These are phyloP conservation scores for Brachionus calyciflorus DNA, from an alignment of 1,140 invertebrate species.

Conservation along the genomic window DNA sequence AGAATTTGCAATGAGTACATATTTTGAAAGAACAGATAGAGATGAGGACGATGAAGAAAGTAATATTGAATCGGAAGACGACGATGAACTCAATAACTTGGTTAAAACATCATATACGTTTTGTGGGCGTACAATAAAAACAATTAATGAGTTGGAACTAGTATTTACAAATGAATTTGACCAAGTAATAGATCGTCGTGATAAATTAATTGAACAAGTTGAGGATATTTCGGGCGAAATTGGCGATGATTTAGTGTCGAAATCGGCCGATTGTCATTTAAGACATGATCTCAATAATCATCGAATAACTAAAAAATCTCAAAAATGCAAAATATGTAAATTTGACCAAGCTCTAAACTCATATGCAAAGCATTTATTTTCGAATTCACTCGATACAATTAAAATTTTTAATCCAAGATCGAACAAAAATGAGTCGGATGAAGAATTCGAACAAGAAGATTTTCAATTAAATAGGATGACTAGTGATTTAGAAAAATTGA, in stretches of 20 bases:
- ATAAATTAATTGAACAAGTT: slow-evolving; percentile 56
- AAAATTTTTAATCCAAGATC: slow-evolving; percentile 53
- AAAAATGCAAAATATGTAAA: slow-evolving; percentile 62
- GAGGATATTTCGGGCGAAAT: slow-evolving; percentile 54
- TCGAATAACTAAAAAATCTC: background rate
- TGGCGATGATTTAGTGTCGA: slow-evolving; percentile 61
- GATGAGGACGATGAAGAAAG: background rate
- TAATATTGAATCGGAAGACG: too few relatives aligned
- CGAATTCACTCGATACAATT: background rate
- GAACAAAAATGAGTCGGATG: slow-evolving; percentile 48
- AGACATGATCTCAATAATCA: slow-evolving; percentile 53
- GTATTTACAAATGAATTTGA: slow-evolving; percentile 60
- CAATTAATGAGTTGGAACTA: slow-evolving; percentile 56
- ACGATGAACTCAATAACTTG: background rate
- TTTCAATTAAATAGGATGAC: background rate
- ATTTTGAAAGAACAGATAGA: slow-evolving; percentile 9
- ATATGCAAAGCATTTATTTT: slow-evolving; percentile 61
- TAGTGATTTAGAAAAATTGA: slow-evolving; percentile 36
- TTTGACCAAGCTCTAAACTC: slow-evolving; percentile 62
- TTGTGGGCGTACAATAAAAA: slow-evolving; percentile 5
- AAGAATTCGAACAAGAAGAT: slow-evolving; percentile 51
- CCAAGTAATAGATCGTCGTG: slow-evolving; percentile 58
- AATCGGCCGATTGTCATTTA: slow-evolving; percentile 70
- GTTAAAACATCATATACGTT: slow-evolving; percentile 7
- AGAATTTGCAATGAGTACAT: background rate